phyloP scores from a whole-genome alignment of 2,888 invertebrate species.

The Tinea semifulvella region DNA sequence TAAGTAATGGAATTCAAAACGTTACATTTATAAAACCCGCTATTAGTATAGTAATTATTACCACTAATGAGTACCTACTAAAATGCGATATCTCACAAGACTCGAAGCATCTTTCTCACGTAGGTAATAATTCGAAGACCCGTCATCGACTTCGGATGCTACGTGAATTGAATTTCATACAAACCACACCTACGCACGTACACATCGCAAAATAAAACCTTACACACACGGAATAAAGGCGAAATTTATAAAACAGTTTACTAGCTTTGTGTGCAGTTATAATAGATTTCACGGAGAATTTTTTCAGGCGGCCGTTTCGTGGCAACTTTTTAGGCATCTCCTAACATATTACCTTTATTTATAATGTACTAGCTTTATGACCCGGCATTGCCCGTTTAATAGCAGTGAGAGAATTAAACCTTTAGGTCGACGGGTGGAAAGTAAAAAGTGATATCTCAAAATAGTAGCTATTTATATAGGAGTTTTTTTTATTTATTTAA shows the following conservation, averaged over 20 bases:
- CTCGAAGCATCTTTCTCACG: conserved; percentile 3
- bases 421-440: too few species aligned
- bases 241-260: neutral
- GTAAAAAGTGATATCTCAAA: too few species aligned
- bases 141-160: conserved; percentile 6
- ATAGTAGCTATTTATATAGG: too few species aligned
- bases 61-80: neutral
- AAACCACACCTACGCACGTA: neutral
- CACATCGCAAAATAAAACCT: neutral
- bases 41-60: too few species aligned
- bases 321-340: conserved; percentile 8
- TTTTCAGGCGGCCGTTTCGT: conserved; percentile 10
- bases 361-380: neutral
- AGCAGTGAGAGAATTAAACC: too few species aligned
- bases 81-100: neutral
- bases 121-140: conserved; percentile 12
- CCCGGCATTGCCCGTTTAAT: too few species aligned
- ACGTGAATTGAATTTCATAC: conserved; percentile 4
- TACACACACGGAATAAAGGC: neutral
- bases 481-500: too few species aligned
- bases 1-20: too few species aligned
- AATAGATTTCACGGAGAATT: conserved; percentile 11
- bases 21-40: too few species aligned
- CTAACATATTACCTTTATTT: conserved; percentile 2
- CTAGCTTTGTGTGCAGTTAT: neutral